Evolutionary conservation across 2,797 vertebrate genomes (phyloP).

Genomic region (Heteromormyrus szaboi): DNA sequence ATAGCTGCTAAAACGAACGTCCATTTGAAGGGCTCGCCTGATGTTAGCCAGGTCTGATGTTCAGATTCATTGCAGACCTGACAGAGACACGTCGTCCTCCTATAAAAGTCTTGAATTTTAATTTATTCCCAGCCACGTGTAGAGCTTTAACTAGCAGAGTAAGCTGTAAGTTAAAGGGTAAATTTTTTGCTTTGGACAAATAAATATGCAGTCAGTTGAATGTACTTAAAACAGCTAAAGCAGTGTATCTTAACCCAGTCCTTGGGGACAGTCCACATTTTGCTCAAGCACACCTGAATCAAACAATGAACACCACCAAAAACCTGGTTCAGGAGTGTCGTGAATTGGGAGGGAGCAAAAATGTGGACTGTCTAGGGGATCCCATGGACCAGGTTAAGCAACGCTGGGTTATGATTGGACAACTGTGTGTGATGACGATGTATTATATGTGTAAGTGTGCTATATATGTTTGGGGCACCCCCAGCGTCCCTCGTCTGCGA

Average conservation of each 20-base stretch:
- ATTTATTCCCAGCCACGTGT: background rate
- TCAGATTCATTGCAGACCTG: background rate
- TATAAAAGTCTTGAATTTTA: background rate
- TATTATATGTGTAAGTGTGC: background rate
- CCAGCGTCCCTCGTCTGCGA: background rate
- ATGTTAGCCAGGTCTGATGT: background rate
- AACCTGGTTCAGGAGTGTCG: background rate
- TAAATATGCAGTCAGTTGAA: background rate
- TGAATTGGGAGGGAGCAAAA: background rate
- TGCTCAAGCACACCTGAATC: background rate
- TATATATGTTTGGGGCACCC: background rate
- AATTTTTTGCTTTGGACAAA: constrained; percentile 5
- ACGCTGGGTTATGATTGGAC: background rate
- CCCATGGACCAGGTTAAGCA: background rate
- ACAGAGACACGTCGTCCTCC: background rate
- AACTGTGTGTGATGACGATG: background rate
- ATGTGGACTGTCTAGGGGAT: background rate
- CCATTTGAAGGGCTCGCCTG: background rate
- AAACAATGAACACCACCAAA: background rate
- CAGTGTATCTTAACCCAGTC: background rate
- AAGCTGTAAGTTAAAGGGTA: background rate
- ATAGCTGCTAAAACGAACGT: background rate
- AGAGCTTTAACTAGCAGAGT: background rate
- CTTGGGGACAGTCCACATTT: background rate
- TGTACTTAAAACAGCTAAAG: background rate